Base-by-base conservation (phyloP, 1,140 invertebrate genomes). In the Bicyclus anynana region DNA sequence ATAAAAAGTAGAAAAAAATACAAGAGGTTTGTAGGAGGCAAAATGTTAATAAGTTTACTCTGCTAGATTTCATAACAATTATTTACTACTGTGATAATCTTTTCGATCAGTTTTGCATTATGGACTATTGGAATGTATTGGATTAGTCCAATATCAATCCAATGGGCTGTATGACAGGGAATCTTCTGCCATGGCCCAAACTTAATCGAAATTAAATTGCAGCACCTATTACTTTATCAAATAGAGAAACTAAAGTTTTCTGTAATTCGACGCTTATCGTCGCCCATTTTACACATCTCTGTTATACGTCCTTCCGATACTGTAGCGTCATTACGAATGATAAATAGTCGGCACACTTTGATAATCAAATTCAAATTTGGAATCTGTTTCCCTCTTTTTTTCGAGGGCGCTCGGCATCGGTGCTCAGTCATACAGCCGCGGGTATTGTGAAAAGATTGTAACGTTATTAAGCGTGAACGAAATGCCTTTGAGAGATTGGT, bases 351-450 rank as follows among this genome's bases (percentile, higher is more conserved):
- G 71, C 83, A 84, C 85, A 86, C 85, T 86, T 83, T 82, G 80
- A 83, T 88, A 88, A 88, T 88, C 85, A 88, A 88, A 88, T 88
- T 86, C 85, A 81, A 88, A 88, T 88, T 88, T 86, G 76, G 82
- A 86, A 88, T 88, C 85, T 87, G 84, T 74, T 82, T 76, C 80
- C 84, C 83, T 75, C 76, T 49, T 69, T 74, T 74, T 73, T 72
- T 20, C n/a, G 10, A 33, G 29, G 29, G 29, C 29, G 10, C 29
- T 12, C 29, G 29, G 29, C 29, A 68, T 71, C 67, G 69, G 69
- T 69, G 69, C 57, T 69, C 66, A 35, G 58, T 68, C 66, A 67
- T 66, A 60, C 69, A 74, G 73, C 60, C 70, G 72, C 65, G 57
- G 69, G 71, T 77, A 81, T 83, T 84, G 81, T 84, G 72, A 82